Conservation (phyloP, 2,113 vertebrate species). For the Dermatemys mawii region DNA sequence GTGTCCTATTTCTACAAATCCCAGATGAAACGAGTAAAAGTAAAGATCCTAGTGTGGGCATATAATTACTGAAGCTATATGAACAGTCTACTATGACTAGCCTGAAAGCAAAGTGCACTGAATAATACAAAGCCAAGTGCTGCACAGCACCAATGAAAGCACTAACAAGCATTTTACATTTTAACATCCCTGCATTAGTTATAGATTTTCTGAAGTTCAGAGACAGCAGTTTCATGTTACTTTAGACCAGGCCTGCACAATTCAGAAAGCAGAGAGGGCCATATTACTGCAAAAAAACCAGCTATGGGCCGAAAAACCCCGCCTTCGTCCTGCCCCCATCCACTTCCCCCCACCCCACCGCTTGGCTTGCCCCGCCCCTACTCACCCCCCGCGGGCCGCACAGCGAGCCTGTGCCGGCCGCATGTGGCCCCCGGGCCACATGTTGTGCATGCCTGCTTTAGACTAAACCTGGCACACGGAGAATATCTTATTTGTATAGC, state of each 20-base stretch:
- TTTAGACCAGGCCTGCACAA: background rate
- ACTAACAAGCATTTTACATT: background rate
- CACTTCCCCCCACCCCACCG: too few species aligned
- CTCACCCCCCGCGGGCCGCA: too few species aligned
- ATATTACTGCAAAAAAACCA: too few species aligned
- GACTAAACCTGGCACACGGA: background rate
- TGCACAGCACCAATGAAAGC: background rate
- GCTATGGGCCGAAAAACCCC: too few species aligned
- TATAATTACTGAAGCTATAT: background rate
- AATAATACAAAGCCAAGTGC: background rate
- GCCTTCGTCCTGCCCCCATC: too few species aligned
- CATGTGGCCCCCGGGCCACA: too few species aligned
- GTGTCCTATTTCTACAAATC: too few species aligned
- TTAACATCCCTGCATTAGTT: background rate
- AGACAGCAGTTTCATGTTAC: conserved; percentile 9
- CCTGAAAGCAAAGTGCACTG: background rate
- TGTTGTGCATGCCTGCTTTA: too few species aligned
- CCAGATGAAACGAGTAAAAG: background rate
- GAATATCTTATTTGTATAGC: background rate
- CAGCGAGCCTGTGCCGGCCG: too few species aligned
- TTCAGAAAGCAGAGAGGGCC: too few species aligned
- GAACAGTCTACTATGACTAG: background rate
- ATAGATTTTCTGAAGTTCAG: background rate
- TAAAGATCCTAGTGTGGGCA: background rate
- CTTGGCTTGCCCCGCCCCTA: too few species aligned